Evolutionary conservation across 1,140 invertebrate genomes (phyloP).

Genomic region (Yoshiicerus persimilis): DNA sequence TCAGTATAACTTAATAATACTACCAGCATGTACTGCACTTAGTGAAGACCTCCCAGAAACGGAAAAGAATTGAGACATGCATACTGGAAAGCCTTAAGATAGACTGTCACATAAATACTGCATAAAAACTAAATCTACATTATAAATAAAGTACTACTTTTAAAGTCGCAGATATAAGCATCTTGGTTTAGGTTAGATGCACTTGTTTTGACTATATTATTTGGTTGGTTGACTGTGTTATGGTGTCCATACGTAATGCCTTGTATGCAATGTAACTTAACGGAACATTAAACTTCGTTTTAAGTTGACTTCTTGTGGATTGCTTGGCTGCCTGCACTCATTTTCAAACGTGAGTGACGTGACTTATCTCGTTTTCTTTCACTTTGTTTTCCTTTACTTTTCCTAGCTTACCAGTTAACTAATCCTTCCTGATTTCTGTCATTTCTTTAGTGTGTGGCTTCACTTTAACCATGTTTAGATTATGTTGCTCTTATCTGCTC

Average conservation of each 20-base stretch:
- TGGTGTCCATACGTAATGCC: background rate
- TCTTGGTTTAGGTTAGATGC: background rate
- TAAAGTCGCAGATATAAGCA: no score
- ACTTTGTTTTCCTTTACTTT: background rate
- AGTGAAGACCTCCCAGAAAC: background rate
- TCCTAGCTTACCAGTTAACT: background rate
- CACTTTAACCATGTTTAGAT: background rate
- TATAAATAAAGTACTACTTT: background rate
- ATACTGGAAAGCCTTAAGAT: background rate
- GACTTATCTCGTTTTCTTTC: constrained; percentile 23
- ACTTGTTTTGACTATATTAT: background rate
- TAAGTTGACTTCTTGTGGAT: background rate
- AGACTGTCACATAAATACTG: background rate
- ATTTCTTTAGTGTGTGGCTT: background rate
- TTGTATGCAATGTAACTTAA: background rate
- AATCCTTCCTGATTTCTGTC: background rate
- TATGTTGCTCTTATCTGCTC: background rate
- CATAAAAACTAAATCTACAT: background rate
- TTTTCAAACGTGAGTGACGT: constrained; percentile 12
- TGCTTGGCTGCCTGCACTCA: background rate
- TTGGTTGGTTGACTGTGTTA: background rate
- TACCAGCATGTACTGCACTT: background rate
- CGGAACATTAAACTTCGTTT: background rate
- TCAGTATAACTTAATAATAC: background rate
- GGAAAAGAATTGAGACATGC: background rate